Base-by-base conservation (phyloP, 92 coral and sea anemone species). In the Chrysogorgia sp. region DNA sequence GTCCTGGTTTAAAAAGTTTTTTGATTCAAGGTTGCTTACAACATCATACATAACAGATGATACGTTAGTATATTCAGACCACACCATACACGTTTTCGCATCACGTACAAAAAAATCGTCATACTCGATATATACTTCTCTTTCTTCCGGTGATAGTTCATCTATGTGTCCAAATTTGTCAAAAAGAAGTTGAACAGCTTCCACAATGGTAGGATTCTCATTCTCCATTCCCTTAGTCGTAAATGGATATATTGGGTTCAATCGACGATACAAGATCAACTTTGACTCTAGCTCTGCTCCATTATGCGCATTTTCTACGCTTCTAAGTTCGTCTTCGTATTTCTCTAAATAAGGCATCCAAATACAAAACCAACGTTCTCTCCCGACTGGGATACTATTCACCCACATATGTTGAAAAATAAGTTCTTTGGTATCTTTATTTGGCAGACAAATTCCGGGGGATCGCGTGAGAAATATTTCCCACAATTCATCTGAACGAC, bases 231-330 rank as follows among this genome's bases (percentile, higher is more conserved):
- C 15, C 21, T 48, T 48, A 48, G 56, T 48, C 56, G 56, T 48
- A 48, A 48, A 22, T 48, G 56, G 56, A 48, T 48, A 48, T 22
- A 48, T 48, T 48, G 56, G 56, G 21, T 48, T 48, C 6, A 48
- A 48, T 14, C 56, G 56, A 48, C 21, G 56, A 48, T 48, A 48
- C 56, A 48, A 17, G 56, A 48, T 22, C 56, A 48, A 48, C 56
- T 48, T 48, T 48, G 56, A 1, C 56, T 48, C 56, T 48, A 22
- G 21, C 56, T 17, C 56, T 48, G 1, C 56, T 14, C 2, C 56
- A 22, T 22, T 48, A 14, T 48, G 56, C 6, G 15, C 19, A 17
- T 14, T 48, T 48, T 48, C 56, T 48, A 14, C 56, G 19, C 21
- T 1, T 48, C 56, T 48, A 48, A 48, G 56, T 48, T 48, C 1